Evolutionary conservation across 2,797 vertebrate species (phyloP).

Genomic region (Ctenopoma multispine): DNA sequence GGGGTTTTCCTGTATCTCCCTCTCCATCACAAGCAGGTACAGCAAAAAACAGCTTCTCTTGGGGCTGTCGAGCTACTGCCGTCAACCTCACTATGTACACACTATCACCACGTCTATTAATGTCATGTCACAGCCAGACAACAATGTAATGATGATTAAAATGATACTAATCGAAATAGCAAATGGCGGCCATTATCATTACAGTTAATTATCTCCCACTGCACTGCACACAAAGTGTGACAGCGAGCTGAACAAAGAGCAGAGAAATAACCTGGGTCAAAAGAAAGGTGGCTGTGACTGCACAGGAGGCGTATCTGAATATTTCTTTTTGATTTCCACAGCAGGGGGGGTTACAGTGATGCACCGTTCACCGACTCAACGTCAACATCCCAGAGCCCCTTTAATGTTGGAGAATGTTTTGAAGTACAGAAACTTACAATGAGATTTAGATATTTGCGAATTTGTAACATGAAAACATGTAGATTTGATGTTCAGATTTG

Average conservation of each 20-base stretch:
- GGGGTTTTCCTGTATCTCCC: too few species aligned
- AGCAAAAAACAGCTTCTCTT: conserved; percentile 36
- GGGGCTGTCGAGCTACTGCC: conserved; percentile 6
- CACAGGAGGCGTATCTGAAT: conserved; percentile 30
- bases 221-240: conserved; percentile 33
- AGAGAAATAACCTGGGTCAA: conserved; percentile 59
- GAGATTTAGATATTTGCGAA: conserved; percentile 23
- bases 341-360: conserved; percentile 17
- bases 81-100: conserved; percentile 22
- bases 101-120: conserved; percentile 65
- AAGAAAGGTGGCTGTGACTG: conserved; percentile 26
- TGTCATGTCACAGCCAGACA: conserved; percentile 73
- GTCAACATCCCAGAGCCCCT: conserved; percentile 10
- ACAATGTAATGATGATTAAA: conserved; percentile 77
- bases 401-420: not conserved
- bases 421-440: conserved; percentile 3
- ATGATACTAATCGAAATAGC: conserved; percentile 69
- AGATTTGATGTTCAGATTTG: conserved; percentile 10
- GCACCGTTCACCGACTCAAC: conserved; percentile 7
- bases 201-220: conserved; percentile 72
- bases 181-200: conserved; percentile 73
- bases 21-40: conserved; percentile 1
- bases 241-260: conserved; percentile 51
- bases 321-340: conserved; percentile 57
- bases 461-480: conserved; percentile 20